phyloP scores from a whole-genome alignment of 2,888 invertebrate genomes.

The Acanthoscelides obtectus region DNA sequence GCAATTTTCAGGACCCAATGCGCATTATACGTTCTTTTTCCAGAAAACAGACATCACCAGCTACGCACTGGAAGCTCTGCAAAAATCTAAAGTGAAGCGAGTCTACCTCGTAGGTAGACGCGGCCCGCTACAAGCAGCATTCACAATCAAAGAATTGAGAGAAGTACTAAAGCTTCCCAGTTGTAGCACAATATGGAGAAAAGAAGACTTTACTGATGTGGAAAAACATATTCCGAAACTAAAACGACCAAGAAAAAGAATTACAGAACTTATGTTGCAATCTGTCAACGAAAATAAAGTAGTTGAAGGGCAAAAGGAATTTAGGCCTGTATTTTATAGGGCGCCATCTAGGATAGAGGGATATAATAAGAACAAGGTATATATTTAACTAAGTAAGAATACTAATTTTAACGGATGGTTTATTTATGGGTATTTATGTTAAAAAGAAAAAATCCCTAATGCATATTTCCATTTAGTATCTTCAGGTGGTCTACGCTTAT shows the following conservation, averaged over 20 bases:
- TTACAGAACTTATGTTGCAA: constrained; percentile 86
- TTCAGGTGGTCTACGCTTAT: too few species aligned
- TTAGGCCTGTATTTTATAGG: constrained; percentile 69
- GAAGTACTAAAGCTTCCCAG: constrained; percentile 81
- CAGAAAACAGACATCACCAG: constrained; percentile 87
- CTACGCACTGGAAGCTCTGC: constrained; percentile 70
- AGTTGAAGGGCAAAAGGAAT: constrained; percentile 39
- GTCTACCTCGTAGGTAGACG: constrained; percentile 86
- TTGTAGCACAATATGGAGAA: constrained; percentile 63
- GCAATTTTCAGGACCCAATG: too few species aligned
- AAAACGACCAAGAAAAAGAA: constrained; percentile 74
- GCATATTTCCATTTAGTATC: too few species aligned
- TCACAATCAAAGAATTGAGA: constrained; percentile 95
- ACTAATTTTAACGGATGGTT: too few species aligned
- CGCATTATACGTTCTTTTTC: not conserved
- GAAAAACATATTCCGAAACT: constrained; percentile 56
- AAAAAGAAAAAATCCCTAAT: too few species aligned
- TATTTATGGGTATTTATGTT: too few species aligned
- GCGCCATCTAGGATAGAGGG: constrained; percentile 69
- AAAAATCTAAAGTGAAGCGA: constrained; percentile 70
- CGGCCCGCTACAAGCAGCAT: constrained; percentile 94
- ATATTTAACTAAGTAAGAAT: too few species aligned
- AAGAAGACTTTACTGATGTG: constrained; percentile 64
- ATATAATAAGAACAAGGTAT: not conserved
- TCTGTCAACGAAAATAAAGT: constrained; percentile 53